phyloP scores from a whole-genome alignment of 1,140 invertebrate genomes.

The Physella acuta region DNA sequence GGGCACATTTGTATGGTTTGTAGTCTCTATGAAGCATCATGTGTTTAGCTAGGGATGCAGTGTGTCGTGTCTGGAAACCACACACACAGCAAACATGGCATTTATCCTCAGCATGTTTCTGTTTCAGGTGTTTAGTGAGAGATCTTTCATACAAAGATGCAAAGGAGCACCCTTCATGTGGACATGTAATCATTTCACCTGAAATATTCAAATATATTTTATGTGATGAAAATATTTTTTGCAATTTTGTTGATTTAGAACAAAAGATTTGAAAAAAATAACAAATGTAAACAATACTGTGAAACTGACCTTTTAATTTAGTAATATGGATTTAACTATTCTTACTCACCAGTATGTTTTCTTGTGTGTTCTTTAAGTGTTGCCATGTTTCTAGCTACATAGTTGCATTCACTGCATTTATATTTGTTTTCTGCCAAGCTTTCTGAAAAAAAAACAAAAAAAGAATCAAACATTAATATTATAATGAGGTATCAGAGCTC shows the following conservation, averaged over 20 bases:
- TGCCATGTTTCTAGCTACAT: background rate
- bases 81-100: slow-evolving; percentile 12
- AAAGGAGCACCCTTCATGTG: slow-evolving; percentile 20
- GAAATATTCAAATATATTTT: background rate
- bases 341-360: slow-evolving; percentile 18
- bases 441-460: too few species aligned
- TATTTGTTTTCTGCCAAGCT: too few species aligned
- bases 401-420: slow-evolving; percentile 11
- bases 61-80: slow-evolving; percentile 21
- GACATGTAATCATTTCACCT: slow-evolving; percentile 15
- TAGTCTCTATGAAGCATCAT: slow-evolving; percentile 17
- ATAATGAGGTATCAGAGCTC: too few species aligned
- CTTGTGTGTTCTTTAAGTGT: slow-evolving; percentile 16
- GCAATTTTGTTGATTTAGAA: too few species aligned
- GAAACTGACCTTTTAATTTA: too few species aligned
- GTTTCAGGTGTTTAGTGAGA: slow-evolving; percentile 10
- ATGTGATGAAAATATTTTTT: background rate
- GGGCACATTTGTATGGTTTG: slow-evolving; percentile 21
- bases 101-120: slow-evolving; percentile 22
- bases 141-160: slow-evolving; percentile 17
- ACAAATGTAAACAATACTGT: too few species aligned
- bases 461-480: too few species aligned
- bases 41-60: slow-evolving; percentile 17
- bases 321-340: background rate
- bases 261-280: too few species aligned